Percentiles rank a stretch among this genome's conserved stretches.
Conservation (phyloP, 1,140 invertebrate genomes). For the Druon quercuslanigerum region DNA sequence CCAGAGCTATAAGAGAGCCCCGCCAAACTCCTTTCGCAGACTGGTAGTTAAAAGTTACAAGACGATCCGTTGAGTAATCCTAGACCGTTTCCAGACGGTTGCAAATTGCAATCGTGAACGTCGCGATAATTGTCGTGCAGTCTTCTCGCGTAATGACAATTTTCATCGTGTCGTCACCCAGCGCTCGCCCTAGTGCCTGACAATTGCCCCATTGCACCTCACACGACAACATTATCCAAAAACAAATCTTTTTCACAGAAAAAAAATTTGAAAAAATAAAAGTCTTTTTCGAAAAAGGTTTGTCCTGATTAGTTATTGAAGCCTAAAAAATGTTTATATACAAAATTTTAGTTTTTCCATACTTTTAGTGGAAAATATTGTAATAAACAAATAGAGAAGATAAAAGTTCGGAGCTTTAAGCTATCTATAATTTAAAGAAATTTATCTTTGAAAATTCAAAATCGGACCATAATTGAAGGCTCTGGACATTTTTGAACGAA, state of each 20-base stretch:
- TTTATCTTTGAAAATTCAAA: too few relatives aligned
- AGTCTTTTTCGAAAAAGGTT: too few relatives aligned
- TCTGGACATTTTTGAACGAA: too few relatives aligned
- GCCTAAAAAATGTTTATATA: too few relatives aligned
- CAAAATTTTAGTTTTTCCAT: too few relatives aligned
- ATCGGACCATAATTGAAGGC: too few relatives aligned
- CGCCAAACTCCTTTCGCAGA: conserved; percentile 52
- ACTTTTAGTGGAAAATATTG: too few relatives aligned
- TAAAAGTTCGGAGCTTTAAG: too few relatives aligned
- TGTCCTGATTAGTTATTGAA: too few relatives aligned
- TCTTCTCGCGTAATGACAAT: conserved; percentile 72
- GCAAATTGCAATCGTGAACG: conserved; percentile 74
- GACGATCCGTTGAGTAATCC: conserved; percentile 75
- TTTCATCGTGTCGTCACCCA: conserved; percentile 72
- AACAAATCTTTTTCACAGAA: conserved; percentile 31
- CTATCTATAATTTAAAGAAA: too few relatives aligned
- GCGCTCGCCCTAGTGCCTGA: conserved; percentile 52
- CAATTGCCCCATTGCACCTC: conserved; percentile 70
- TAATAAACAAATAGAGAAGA: too few relatives aligned
- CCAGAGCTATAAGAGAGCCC: conserved; percentile 49
- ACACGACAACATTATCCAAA: conserved; percentile 62
- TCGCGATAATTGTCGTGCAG: conserved; percentile 74
- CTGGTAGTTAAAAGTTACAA: conserved; percentile 74
- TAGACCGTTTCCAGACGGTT: conserved; percentile 72
- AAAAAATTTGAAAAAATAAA: conserved; percentile 9